Percentiles rank a stretch among this genome's conserved stretches.
Evolutionary conservation across 2,888 invertebrate genomes (phyloP).

Genomic region (Eremobia ochroleuca): DNA sequence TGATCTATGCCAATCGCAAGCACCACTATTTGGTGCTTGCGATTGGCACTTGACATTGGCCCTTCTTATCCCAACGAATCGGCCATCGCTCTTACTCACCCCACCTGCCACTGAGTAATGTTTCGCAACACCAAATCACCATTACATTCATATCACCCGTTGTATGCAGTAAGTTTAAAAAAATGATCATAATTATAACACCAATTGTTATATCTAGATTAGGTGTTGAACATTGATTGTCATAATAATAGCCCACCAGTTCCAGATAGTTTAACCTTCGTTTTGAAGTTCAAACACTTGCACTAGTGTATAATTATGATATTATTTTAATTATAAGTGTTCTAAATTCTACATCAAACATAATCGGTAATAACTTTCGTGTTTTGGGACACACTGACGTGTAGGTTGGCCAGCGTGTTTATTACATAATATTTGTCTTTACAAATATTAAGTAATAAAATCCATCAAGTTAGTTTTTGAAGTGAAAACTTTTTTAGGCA

Average conservation of each 20-base stretch:
- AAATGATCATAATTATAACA: slow-evolving; percentile 50
- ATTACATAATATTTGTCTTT: not conserved
- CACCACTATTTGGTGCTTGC: too few species aligned
- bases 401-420: not conserved
- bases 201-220: slow-evolving; percentile 49
- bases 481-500: too few species aligned
- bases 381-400: slow-evolving; percentile 30
- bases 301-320: slow-evolving; percentile 59
- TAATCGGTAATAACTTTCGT: slow-evolving; percentile 52
- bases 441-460: too few species aligned
- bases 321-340: slow-evolving; percentile 62
- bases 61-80: not conserved
- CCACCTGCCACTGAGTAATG: not conserved
- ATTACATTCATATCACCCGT: slow-evolving; percentile 21
- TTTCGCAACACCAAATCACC: slow-evolving; percentile 11
- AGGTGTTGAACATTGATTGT: slow-evolving; percentile 33
- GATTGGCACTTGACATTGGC: too few species aligned
- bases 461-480: not conserved
- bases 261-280: slow-evolving; percentile 53
- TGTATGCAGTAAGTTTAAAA: slow-evolving; percentile 22
- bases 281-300: slow-evolving; percentile 69
- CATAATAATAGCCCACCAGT: slow-evolving; percentile 46
- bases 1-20: too few species aligned
- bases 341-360: slow-evolving; percentile 54
- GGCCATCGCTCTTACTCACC: not conserved